Evolutionary conservation across 2,797 vertebrate species (phyloP).

Genomic region (Erithacus rubecula): DNA sequence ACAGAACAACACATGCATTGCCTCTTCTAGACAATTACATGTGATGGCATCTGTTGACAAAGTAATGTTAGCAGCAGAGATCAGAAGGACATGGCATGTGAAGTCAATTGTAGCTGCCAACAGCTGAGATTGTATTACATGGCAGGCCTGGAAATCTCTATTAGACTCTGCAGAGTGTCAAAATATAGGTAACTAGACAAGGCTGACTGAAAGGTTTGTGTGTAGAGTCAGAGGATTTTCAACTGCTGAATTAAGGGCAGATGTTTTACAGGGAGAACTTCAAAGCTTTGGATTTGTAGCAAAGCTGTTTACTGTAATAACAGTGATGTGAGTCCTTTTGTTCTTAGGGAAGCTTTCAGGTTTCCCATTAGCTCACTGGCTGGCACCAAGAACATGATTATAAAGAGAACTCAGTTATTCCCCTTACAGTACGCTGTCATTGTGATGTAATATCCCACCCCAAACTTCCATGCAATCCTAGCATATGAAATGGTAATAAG

Average conservation of each 20-base stretch:
- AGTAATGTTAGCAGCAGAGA: slow-evolving; percentile 30
- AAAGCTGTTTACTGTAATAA: not conserved
- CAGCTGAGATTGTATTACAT: not conserved
- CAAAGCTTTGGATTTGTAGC: not conserved
- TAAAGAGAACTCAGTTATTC: not conserved
- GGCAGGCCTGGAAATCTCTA: not conserved
- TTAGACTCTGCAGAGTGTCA: not conserved
- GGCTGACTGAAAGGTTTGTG: not conserved
- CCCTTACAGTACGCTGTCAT: not conserved
- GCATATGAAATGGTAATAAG: not conserved
- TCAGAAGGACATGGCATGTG: not conserved
- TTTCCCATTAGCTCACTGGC: not conserved
- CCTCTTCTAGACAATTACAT: not conserved
- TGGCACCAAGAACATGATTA: fast-evolving
- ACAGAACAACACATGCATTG: not conserved
- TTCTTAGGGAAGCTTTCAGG: not conserved
- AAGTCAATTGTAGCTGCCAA: slow-evolving; percentile 2
- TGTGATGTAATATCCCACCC: not conserved
- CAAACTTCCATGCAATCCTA: not conserved
- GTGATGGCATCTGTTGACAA: slow-evolving; percentile 29
- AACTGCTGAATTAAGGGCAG: not conserved
- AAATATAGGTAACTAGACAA: slow-evolving; percentile 5
- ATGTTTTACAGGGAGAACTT: not conserved
- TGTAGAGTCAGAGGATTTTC: not conserved
- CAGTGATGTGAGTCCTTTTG: not conserved